These are phyloP conservation scores for Tragopan temminckii DNA, from an alignment of 2,797 vertebrate genomes.

Conservation along the genomic window DNA sequence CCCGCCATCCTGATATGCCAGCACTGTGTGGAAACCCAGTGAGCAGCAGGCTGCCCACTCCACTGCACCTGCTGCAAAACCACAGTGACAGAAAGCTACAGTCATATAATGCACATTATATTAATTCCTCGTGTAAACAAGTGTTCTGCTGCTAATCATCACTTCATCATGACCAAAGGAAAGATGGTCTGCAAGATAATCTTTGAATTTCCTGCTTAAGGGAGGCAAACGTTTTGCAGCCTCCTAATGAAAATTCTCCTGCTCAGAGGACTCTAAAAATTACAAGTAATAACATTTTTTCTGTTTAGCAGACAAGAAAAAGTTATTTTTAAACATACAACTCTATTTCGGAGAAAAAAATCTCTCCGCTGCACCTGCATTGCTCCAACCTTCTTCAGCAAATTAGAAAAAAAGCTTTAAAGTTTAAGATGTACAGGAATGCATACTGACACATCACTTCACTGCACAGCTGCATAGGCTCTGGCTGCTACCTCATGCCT, in stretches of 20 bases:
- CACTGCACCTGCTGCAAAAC: neutral
- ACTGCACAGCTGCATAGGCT: rapidly evolving
- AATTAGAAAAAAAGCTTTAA: neutral
- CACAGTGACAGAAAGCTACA: neutral
- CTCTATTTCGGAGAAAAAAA: neutral
- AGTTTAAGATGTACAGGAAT: rapidly evolving
- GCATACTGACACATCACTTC: rapidly evolving
- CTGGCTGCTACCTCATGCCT: no score
- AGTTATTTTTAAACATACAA: neutral
- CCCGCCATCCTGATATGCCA: neutral
- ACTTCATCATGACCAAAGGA: neutral
- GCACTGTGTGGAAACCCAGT: neutral
- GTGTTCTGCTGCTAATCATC: neutral
- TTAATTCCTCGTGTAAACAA: neutral
- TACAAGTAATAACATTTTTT: no score
- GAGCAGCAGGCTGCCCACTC: neutral
- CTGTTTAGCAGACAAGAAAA: neutral
- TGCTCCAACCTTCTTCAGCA: neutral
- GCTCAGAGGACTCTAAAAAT: neutral
- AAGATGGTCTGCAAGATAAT: neutral
- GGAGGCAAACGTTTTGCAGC: neutral
- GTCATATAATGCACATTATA: neutral
- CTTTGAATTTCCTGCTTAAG: neutral
- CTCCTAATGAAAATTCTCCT: neutral
- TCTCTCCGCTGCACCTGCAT: neutral